Evolutionary conservation across 1,140 invertebrate species (phyloP).

Genomic region (Eumaeus atala): DNA sequence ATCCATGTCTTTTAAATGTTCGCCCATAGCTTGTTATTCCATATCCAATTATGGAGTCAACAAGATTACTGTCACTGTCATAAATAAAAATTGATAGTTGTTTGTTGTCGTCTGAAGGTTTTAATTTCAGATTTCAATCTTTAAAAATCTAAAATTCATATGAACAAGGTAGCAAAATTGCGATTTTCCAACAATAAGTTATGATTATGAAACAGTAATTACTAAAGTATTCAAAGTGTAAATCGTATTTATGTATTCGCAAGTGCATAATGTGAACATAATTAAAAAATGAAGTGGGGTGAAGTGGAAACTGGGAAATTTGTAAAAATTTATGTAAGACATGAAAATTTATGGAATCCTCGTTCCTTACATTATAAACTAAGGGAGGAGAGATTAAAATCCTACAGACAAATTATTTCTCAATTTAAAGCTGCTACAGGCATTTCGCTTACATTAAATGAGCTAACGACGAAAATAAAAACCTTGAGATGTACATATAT

Average conservation of each 20-base stretch:
- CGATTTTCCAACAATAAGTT: too few relatives aligned
- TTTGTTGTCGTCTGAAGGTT: too few relatives aligned
- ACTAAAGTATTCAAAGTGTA: too few relatives aligned
- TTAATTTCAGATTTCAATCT: too few relatives aligned
- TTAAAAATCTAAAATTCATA: too few relatives aligned
- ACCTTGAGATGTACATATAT: constrained; percentile 60
- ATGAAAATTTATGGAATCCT: constrained; percentile 63
- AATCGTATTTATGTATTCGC: neutral
- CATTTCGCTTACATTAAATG: constrained; percentile 38
- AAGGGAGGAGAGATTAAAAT: constrained; percentile 41
- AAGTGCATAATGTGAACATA: neutral
- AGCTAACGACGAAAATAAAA: constrained; percentile 65
- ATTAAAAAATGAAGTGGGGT: constrained; percentile 44
- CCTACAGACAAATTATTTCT: constrained; percentile 46
- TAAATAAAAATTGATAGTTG: too few relatives aligned
- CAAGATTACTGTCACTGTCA: too few relatives aligned
- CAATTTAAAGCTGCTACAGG: constrained; percentile 48
- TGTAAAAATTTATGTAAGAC: constrained; percentile 58
- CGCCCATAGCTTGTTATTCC: too few relatives aligned
- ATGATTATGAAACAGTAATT: too few relatives aligned
- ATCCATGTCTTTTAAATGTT: too few relatives aligned
- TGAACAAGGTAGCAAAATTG: too few relatives aligned
- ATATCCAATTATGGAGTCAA: too few relatives aligned
- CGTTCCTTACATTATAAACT: constrained; percentile 47
- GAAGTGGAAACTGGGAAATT: constrained; percentile 53